These are phyloP conservation scores for Tachysurus fulvidraco DNA, from an alignment of 2,113 vertebrate species.

Conservation along the genomic window DNA sequence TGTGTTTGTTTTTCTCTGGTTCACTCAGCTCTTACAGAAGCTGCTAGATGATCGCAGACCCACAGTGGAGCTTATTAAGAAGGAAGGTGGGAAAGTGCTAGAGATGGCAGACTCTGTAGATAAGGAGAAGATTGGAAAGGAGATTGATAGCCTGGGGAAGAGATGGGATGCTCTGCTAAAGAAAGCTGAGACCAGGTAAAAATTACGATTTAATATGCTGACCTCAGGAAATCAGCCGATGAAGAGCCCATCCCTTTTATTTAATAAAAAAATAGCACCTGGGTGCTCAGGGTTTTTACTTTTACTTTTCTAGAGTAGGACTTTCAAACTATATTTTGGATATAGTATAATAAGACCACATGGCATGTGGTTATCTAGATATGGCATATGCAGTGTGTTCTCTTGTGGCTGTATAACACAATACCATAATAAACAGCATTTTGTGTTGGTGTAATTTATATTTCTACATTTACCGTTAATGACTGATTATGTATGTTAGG, in stretches of 20 bases:
- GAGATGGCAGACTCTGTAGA: slow-evolving; percentile 86
- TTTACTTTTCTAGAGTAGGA: not conserved
- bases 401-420: not conserved
- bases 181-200: slow-evolving; percentile 90
- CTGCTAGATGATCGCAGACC: slow-evolving; percentile 90
- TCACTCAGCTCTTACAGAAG: slow-evolving; percentile 88
- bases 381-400: not conserved
- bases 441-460: not conserved
- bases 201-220: not conserved
- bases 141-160: slow-evolving; percentile 84
- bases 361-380: not conserved
- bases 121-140: slow-evolving; percentile 87
- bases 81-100: slow-evolving; percentile 90
- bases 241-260: no score
- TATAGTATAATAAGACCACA: not conserved
- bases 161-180: slow-evolving; percentile 90
- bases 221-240: not conserved
- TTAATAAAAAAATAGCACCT: not conserved
- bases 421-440: not conserved
- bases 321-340: not conserved
- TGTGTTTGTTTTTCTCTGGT: slow-evolving; percentile 57
- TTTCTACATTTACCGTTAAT: not conserved
- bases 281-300: not conserved
- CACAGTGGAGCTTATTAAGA: slow-evolving; percentile 91
- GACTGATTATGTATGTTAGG: not conserved